phyloP scores from a whole-genome alignment of 2,888 invertebrate genomes.

The Sussaba pulchella region DNA sequence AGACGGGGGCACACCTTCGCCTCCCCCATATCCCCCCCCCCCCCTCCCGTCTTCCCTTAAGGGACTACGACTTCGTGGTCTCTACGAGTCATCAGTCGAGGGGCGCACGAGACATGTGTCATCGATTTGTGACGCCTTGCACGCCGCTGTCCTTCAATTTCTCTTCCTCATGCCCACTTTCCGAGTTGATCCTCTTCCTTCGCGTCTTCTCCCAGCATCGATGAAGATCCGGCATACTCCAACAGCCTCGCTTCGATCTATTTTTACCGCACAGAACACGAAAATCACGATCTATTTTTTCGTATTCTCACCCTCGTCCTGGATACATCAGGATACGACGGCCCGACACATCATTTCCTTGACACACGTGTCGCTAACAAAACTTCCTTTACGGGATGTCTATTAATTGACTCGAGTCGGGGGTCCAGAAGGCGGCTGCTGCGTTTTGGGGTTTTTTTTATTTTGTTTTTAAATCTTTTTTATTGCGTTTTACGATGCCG shows the following conservation, averaged over 20 bases:
- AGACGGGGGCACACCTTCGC: slow-evolving; percentile 52
- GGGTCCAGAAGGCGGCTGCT: slow-evolving; percentile 20
- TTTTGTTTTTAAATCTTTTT: background rate
- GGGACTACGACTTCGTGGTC: too few species aligned
- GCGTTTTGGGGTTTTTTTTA: slow-evolving; percentile 26
- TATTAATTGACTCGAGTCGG: slow-evolving; percentile 46
- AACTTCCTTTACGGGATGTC: slow-evolving; percentile 59
- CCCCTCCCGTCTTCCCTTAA: slow-evolving; percentile 15
- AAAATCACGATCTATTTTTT: slow-evolving; percentile 32
- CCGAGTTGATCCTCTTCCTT: slow-evolving; percentile 33
- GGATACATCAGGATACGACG: slow-evolving; percentile 13
- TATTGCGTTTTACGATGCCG: too few species aligned
- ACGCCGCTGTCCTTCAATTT: slow-evolving; percentile 58
- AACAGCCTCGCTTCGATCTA: slow-evolving; percentile 53
- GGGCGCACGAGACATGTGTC: slow-evolving; percentile 68
- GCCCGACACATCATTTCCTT: background rate
- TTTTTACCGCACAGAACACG: slow-evolving; percentile 50
- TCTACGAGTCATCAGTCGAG: too few species aligned
- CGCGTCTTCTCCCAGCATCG: slow-evolving; percentile 25
- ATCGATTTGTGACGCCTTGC: slow-evolving; percentile 62
- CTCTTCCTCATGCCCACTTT: slow-evolving; percentile 30
- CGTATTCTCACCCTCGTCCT: slow-evolving; percentile 8
- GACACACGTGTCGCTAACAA: slow-evolving; percentile 47
- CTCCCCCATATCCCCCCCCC: slow-evolving; percentile 37
- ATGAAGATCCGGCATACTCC: slow-evolving; percentile 54